A percentile compares a stretch with the other conserved stretches of the same genome.
These are phyloP conservation scores for Parauchenoglanis punctatus DNA, from an alignment of 2,797 vertebrate species.

Conservation along the genomic window DNA sequence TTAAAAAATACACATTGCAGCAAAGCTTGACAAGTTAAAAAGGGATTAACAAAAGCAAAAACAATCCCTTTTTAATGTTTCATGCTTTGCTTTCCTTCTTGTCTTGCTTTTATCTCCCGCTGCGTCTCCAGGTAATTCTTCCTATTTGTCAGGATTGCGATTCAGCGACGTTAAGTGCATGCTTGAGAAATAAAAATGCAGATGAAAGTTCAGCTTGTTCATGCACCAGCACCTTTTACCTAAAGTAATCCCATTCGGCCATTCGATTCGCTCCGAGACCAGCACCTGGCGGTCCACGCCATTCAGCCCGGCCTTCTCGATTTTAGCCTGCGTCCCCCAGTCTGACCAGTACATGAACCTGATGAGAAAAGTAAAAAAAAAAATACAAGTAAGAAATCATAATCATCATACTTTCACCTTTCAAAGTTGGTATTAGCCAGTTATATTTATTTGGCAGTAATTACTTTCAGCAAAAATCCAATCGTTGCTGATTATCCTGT, in stretches of 20 bases:
- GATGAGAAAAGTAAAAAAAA: constrained; percentile 15
- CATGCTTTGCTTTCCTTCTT: not conserved
- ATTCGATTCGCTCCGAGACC: constrained; percentile 92
- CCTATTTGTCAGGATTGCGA: not conserved
- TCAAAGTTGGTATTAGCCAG: not conserved
- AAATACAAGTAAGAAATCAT: not conserved
- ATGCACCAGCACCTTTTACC: constrained; percentile 74
- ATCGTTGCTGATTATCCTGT: not conserved
- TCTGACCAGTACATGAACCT: constrained; percentile 99
- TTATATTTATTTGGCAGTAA: not conserved
- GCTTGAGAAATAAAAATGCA: not conserved
- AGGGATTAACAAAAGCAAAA: not conserved
- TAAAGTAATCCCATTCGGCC: constrained; percentile 96
- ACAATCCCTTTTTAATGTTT: constrained; percentile 13
- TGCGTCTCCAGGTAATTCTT: not conserved
- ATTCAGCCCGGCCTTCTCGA: constrained; percentile 94
- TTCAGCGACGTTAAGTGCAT: not conserved
- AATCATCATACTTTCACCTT: not conserved
- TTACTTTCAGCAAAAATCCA: not conserved
- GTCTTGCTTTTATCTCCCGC: not conserved
- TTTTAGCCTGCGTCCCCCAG: constrained; percentile 93
- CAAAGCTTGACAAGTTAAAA: not conserved
- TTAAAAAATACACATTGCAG: constrained; percentile 15
- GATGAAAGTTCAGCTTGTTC: not conserved
- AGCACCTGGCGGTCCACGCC: constrained; percentile 87